phyloP scores from a whole-genome alignment of 2,888 invertebrate species.

The Oligia strigilis region DNA sequence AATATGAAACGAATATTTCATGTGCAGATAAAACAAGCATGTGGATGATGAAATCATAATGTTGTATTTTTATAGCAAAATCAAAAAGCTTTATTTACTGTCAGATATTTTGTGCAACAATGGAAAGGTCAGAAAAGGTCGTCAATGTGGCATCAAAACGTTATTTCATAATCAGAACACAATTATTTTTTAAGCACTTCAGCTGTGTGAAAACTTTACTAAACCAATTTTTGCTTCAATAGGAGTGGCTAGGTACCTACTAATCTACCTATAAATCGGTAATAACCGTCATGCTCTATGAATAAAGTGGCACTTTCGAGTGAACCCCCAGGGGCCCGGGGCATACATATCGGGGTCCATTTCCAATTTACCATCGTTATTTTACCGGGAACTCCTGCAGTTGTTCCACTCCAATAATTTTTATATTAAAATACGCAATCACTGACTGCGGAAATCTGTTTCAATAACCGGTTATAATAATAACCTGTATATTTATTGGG shows the following conservation, averaged over 20 bases:
- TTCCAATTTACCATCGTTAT: slow-evolving; percentile 55
- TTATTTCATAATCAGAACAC: slow-evolving; percentile 1
- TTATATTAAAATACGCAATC: slow-evolving; percentile 51
- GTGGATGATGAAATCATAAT: slow-evolving; percentile 31
- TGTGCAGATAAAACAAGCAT: slow-evolving; percentile 18
- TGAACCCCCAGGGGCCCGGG: slow-evolving; percentile 45
- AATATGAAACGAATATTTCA: slow-evolving; percentile 20
- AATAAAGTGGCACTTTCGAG: slow-evolving; percentile 32
- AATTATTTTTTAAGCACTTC: background rate
- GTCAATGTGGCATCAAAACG: background rate
- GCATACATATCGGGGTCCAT: slow-evolving; percentile 38
- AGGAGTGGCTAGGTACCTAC: background rate
- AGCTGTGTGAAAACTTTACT: background rate
- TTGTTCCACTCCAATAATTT: slow-evolving; percentile 51
- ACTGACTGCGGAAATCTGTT: slow-evolving; percentile 14
- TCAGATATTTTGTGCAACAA: background rate
- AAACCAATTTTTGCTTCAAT: background rate
- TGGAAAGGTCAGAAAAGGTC: background rate
- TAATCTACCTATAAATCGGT: slow-evolving; percentile 47
- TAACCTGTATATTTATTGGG: slow-evolving; percentile 15
- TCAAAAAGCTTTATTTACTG: background rate
- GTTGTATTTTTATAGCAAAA: slow-evolving; percentile 24
- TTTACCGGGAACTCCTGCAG: slow-evolving; percentile 35
- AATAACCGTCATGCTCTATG: slow-evolving; percentile 46
- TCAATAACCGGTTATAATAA: slow-evolving; percentile 40